A percentile compares a stretch with the other conserved stretches of the same genome.
Evolutionary conservation across 2,113 vertebrate species (phyloP).

Genomic region (Indri indri): DNA sequence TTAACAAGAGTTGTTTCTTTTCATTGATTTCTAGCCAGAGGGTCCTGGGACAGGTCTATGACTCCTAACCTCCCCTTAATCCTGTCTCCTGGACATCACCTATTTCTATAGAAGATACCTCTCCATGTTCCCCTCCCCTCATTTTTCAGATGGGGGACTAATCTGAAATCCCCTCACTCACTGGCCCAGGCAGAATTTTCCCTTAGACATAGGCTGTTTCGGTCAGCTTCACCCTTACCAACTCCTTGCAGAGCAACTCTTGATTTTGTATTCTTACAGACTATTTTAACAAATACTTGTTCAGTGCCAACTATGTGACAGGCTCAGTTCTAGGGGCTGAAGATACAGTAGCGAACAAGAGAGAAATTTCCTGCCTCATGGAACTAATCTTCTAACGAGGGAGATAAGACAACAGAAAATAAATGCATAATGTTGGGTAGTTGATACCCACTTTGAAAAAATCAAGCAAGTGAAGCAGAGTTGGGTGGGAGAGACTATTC

Average conservation of each 20-base stretch:
- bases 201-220: neutral
- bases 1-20: neutral
- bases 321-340: neutral
- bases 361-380: neutral
- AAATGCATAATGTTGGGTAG: neutral
- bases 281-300: slow-evolving; percentile 26
- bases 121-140: neutral
- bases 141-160: neutral
- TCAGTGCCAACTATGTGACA: neutral
- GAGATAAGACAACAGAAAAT: neutral
- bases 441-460: neutral
- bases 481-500: neutral
- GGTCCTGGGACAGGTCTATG: neutral
- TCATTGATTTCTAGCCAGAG: neutral
- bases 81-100: neutral
- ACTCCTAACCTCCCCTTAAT: neutral
- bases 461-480: neutral
- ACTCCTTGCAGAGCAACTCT: neutral
- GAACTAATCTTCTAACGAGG: neutral
- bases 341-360: neutral
- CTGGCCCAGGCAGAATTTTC: neutral
- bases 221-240: neutral
- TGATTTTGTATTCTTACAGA: neutral
- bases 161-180: neutral
- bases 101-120: neutral